Evolutionary conservation across 2,113 vertebrate genomes (phyloP).

Genomic region (Varanus salvator): DNA sequence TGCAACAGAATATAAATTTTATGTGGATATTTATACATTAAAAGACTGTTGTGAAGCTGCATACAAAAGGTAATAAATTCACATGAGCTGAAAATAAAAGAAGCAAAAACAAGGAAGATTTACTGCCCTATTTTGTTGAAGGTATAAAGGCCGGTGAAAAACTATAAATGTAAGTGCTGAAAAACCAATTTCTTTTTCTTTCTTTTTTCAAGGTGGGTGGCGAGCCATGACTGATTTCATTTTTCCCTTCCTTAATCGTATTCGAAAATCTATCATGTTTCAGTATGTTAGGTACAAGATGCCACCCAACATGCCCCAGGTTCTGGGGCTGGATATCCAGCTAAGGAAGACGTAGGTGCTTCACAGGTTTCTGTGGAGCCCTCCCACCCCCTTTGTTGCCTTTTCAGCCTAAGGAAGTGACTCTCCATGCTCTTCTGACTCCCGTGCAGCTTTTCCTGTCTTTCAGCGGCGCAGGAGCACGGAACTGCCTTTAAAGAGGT

Average conservation of each 20-base stretch:
- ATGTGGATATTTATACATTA: not conserved
- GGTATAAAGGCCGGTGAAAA: conserved; percentile 8
- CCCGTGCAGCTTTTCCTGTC: too few species aligned
- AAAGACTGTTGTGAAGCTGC: rapidly evolving
- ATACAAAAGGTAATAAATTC: conserved; percentile 27
- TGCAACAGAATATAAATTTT: too few species aligned
- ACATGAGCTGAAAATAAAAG: conserved; percentile 35
- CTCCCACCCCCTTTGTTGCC: too few species aligned
- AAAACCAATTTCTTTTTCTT: conserved; percentile 32
- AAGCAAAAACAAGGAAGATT: conserved; percentile 39
- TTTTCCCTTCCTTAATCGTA: too few species aligned
- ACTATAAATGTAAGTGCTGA: conserved; percentile 20
- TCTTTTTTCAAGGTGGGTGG: not conserved
- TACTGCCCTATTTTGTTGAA: conserved; percentile 4
- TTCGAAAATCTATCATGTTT: not conserved
- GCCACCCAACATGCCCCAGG: too few species aligned
- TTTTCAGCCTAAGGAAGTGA: too few species aligned
- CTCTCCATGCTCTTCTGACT: too few species aligned
- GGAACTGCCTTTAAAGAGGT: too few species aligned
- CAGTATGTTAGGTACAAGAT: not conserved
- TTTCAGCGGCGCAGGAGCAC: too few species aligned
- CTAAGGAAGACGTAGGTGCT: too few species aligned
- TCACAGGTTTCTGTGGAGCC: too few species aligned
- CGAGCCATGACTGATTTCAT: not conserved
- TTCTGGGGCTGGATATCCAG: too few species aligned